Conservation (phyloP, 2,797 vertebrate species). For the Thamnophis elegans region DNA sequence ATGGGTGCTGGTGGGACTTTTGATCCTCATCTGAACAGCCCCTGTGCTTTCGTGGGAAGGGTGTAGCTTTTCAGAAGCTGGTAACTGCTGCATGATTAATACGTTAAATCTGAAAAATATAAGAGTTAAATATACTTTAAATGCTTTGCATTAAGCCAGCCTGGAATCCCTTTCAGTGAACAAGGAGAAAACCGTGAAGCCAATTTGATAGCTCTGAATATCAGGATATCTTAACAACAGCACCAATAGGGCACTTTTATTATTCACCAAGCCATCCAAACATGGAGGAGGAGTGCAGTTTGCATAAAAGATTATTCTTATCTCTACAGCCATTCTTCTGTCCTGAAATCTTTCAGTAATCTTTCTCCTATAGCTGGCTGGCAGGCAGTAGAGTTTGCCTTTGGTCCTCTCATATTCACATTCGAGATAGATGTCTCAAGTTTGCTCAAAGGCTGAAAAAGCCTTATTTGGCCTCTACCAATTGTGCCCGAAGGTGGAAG, state of each 20-base stretch:
- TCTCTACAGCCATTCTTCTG: slow-evolving; percentile 65
- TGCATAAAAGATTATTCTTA: slow-evolving; percentile 68
- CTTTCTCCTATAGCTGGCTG: slow-evolving; percentile 59
- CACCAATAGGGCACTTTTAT: slow-evolving; percentile 46
- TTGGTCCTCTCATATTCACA: slow-evolving; percentile 43
- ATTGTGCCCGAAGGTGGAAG: background rate
- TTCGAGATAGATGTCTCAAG: background rate
- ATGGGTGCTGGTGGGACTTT: slow-evolving; percentile 74
- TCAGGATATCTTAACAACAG: slow-evolving; percentile 42
- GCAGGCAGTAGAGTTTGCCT: slow-evolving; percentile 56
- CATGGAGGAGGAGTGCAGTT: slow-evolving; percentile 54
- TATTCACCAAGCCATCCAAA: slow-evolving; percentile 56
- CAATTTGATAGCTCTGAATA: slow-evolving; percentile 43
- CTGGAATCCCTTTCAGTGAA: background rate
- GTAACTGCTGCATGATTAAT: slow-evolving; percentile 69
- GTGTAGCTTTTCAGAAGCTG: slow-evolving; percentile 66
- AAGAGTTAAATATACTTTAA: slow-evolving; percentile 46
- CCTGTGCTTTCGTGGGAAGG: slow-evolving; percentile 67
- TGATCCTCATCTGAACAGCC: slow-evolving; percentile 84
- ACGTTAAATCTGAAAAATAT: slow-evolving; percentile 64
- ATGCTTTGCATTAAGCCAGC: background rate
- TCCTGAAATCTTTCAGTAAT: slow-evolving; percentile 63
- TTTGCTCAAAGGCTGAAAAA: background rate
- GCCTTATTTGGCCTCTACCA: background rate
- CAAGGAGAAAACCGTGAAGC: slow-evolving; percentile 18